Evolutionary conservation across 1,140 invertebrate species (phyloP).

Genomic region (Drosophila obscura): DNA sequence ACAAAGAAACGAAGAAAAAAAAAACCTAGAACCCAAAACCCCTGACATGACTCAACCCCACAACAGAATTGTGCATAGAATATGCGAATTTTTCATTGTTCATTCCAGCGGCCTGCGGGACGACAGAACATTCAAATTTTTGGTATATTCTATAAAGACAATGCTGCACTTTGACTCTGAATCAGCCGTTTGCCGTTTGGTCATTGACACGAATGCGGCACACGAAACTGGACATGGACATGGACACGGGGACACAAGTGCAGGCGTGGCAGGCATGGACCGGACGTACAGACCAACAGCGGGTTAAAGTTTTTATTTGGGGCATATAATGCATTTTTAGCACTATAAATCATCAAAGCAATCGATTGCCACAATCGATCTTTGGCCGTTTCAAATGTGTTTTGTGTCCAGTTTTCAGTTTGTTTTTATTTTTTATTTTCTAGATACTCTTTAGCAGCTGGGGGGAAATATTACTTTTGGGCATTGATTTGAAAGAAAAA

Average conservation of each 20-base stretch:
- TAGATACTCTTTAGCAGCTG: no score
- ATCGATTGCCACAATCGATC: constrained; percentile 74
- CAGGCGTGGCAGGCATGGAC: no score
- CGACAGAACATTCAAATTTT: constrained; percentile 58
- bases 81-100: constrained; percentile 29
- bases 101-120: background rate
- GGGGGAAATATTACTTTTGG: background rate
- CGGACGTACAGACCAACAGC: constrained; percentile 16
- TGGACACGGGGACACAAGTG: background rate
- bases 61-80: constrained; percentile 28
- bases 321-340: constrained; percentile 54
- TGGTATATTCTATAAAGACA: constrained; percentile 37
- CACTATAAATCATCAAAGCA: constrained; percentile 70
- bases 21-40: constrained; percentile 2
- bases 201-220: constrained; percentile 67
- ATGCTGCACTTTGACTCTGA: constrained; percentile 63
- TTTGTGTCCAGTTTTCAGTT: background rate
- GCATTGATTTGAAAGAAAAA: background rate
- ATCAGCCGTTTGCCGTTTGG: constrained; percentile 48
- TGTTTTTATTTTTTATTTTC: no score
- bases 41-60: constrained; percentile 40
- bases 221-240: constrained; percentile 61
- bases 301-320: constrained; percentile 43
- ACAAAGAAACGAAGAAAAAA: background rate
- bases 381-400: constrained; percentile 43